Conservation (phyloP, 2,888 invertebrate genomes). For the Calephelis perditalis region DNA sequence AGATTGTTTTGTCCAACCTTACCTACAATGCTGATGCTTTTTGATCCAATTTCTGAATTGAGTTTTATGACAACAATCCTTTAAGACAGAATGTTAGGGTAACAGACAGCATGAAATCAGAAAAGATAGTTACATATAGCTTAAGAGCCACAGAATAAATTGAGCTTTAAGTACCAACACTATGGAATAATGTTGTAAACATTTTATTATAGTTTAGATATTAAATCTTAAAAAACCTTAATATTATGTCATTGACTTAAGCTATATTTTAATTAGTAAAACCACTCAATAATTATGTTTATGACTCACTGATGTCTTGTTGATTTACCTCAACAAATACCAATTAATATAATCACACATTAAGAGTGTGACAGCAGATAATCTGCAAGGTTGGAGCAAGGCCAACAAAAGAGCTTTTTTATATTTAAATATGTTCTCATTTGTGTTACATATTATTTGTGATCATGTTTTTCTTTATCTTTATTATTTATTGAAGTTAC, state of each 20-base stretch:
- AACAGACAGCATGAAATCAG: too few relatives aligned
- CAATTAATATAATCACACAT: slow-evolving; percentile 10
- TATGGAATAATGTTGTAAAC: background rate
- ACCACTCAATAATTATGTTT: background rate
- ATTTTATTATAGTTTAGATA: too few relatives aligned
- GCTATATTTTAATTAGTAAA: background rate
- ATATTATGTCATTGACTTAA: background rate
- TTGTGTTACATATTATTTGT: background rate
- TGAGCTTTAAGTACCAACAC: background rate
- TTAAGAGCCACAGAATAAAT: too few relatives aligned
- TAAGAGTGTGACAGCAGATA: slow-evolving; percentile 5
- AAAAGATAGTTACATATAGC: too few relatives aligned
- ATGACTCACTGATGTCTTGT: slow-evolving; percentile 2
- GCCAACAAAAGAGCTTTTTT: slow-evolving; percentile 11
- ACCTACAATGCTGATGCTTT: too few relatives aligned
- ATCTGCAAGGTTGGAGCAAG: slow-evolving; percentile 12
- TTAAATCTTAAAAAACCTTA: too few relatives aligned
- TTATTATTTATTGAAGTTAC: too few relatives aligned
- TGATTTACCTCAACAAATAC: slow-evolving; percentile 7
- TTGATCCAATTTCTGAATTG: too few relatives aligned
- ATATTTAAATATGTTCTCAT: slow-evolving; percentile 10
- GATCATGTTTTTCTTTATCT: too few relatives aligned
- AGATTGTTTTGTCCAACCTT: too few relatives aligned
- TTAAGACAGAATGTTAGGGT: too few relatives aligned
- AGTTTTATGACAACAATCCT: too few relatives aligned